Evolutionary conservation across 2,113 vertebrate genomes (phyloP).

Genomic region (Meleagris gallopavo): DNA sequence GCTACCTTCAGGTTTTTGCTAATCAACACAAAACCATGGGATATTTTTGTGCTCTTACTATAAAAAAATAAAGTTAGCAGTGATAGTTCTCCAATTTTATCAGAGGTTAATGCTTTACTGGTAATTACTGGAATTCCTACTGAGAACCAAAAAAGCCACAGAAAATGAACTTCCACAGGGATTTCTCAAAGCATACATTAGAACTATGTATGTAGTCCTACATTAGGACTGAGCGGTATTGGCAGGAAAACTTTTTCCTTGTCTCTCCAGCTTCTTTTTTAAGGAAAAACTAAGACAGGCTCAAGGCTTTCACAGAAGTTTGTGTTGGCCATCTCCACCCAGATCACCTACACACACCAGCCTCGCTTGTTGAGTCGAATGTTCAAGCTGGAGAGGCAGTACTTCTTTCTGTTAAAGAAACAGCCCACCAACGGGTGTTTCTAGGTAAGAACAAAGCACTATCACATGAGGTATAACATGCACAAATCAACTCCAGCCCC

Average conservation of each 20-base stretch:
- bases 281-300: background rate
- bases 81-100: background rate
- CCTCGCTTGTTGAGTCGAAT: background rate
- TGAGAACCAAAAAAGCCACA: background rate
- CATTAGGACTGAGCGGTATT: background rate
- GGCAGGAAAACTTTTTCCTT: background rate
- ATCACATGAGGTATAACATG: background rate
- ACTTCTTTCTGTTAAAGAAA: background rate
- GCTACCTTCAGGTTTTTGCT: background rate
- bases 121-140: background rate
- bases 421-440: background rate
- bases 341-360: background rate
- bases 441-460: background rate
- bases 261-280: background rate
- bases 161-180: constrained; percentile 8
- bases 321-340: constrained; percentile 7
- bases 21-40: background rate
- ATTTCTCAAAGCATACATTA: background rate
- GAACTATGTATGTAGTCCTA: too few species aligned
- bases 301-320: constrained; percentile 25
- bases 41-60: background rate
- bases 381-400: background rate
- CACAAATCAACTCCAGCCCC: background rate
- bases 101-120: background rate
- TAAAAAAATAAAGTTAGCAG: background rate